Base-by-base conservation (phyloP, 2,888 invertebrate species). In the Cerceris rybyensis region DNA sequence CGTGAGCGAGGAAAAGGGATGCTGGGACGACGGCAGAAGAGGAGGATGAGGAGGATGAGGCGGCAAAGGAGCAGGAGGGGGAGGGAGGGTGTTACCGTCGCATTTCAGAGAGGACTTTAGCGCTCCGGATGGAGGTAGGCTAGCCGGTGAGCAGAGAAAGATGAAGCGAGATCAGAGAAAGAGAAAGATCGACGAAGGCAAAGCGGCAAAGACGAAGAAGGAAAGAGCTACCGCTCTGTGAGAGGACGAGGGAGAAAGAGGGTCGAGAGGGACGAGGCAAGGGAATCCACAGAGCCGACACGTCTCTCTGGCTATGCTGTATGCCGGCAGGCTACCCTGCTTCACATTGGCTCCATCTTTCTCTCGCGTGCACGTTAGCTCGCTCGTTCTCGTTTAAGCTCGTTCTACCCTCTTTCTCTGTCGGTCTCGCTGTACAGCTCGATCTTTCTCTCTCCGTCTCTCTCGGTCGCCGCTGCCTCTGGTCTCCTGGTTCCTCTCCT, bases 31-130 rank as follows among this genome's bases (percentile, higher is more conserved):
- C 75, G 80, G 74, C 71, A 74, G 74, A 72, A 78, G 80, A 74
- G 71, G 81, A 69, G 67, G 77, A 65, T 79, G 80, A 71, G 72
- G 64, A 69, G 76, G 70, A 46, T 70, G 76, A 50, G 68, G 78
- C 58, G 78, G 54, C 57, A 70, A 63, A 61, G 75, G 66, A 14
- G 61, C 43, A 54, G 73, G 66, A 54, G 71, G 70, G 65, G 74
- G 79, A 78, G 77, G 82, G 83, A 70, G 86, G 83, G 88, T 87
- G 87, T 89, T 88, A 89, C 89, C 88, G 89, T 90, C 89, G 89
- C 89, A 87, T 90, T 90, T 90, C 88, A 90, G 89, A 88, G 90
- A 88, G 90, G 87, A 90, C 88, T 89, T 88, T 88, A 85, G 86
- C 88, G 87, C 84, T 88, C 79, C 80, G 85, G 83, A 86, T 86